Evolutionary conservation across 2,888 invertebrate species (phyloP), one percentile per base, ranked within the genome.

Genomic region (Schizaphis graminum): DNA sequence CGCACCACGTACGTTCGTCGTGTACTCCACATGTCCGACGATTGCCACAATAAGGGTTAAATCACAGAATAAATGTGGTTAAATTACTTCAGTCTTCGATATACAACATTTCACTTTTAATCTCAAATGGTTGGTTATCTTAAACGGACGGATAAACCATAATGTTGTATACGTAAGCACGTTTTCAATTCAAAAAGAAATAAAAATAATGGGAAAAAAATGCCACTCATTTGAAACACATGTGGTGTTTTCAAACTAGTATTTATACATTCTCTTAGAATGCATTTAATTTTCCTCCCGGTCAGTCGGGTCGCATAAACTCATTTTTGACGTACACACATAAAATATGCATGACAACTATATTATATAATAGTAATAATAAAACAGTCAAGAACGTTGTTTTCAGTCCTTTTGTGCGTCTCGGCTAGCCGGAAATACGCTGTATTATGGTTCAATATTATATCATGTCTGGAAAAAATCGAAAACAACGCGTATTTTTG

Each of bases 161-260:
- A 21, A 77, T 77, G 21, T 77, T 35, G 35, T 77, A 35, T 77
- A 77, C 77, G 35, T 35, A 77, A 7, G 8, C 35, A 35, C 35
- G 77, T 77, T 77, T 77, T 77, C 21, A 77, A 77, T 21, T 77
- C 35, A 35, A 77, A 41, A 21, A 21, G 35, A 77, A 77, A 49
- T 28, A 16, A 49, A 47, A 87, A 49, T 49, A 87, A 41, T n/a
- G n/a, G 49, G n/a, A n/a, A n/a, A 49, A 87, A 87, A 85, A 85
- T 44, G 44, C 44, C 87, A 87, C 87, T 87, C 87, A 49, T 87
- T 87, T 24, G 49, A 49, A 87, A 87, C 87, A 87, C 87, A 49
- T 53, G 87, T 87, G 87, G 47, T 47, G 87, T 87, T 87, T 47
- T 28, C n/a, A 8, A 49, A 49, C 28, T 87, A 49, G 44, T 28